Evolutionary conservation across 1,140 invertebrate species (phyloP).

Genomic region (Brachionus sp.): DNA sequence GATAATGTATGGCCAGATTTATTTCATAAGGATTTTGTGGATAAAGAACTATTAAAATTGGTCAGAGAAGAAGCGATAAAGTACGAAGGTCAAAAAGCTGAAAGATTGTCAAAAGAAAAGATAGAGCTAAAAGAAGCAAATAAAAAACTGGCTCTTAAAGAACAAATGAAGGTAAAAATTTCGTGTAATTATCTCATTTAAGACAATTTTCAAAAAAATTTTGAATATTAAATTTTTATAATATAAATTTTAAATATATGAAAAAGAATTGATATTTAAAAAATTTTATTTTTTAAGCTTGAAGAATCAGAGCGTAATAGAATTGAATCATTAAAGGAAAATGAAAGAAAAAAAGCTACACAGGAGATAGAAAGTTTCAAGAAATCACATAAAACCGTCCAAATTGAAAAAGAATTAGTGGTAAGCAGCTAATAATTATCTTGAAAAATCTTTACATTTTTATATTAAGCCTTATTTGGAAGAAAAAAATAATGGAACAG

Average conservation of each 20-base stretch:
- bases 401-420: constrained; percentile 42
- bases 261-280: neutral
- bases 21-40: constrained; percentile 10
- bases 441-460: neutral
- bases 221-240: too few relatives aligned
- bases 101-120: constrained; percentile 48
- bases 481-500: neutral
- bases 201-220: too few relatives aligned
- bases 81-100: constrained; percentile 48
- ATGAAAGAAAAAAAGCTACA: constrained; percentile 65
- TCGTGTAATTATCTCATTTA: too few relatives aligned
- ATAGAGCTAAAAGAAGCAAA: constrained; percentile 49
- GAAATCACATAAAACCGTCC: neutral
- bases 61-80: constrained; percentile 50
- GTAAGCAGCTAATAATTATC: constrained; percentile 49
- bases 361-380: constrained; percentile 60
- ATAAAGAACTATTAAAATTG: constrained; percentile 40
- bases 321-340: constrained; percentile 60
- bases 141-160: constrained; percentile 52
- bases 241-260: too few relatives aligned
- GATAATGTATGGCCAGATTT: neutral
- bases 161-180: constrained; percentile 53
- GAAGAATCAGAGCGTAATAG: constrained; percentile 65
- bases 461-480: constrained; percentile 1
- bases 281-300: constrained; percentile 58